Evolutionary conservation across 2,797 vertebrate genomes (phyloP).

Genomic region (Sebastes glaucus): DNA sequence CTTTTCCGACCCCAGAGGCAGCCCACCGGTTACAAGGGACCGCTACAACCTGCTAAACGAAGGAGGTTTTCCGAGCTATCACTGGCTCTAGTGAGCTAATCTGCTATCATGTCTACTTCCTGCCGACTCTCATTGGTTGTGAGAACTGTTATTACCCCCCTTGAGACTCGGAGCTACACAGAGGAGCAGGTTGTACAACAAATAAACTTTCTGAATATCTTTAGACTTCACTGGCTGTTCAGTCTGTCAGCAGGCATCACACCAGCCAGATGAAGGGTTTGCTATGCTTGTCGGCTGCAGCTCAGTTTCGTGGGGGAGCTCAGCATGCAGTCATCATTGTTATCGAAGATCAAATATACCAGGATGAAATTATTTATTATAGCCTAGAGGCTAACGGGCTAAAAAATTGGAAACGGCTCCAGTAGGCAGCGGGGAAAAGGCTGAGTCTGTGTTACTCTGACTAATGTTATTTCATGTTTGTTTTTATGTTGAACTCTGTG

Average conservation of each 20-base stretch:
- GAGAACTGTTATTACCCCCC: neutral
- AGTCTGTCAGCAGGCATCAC: neutral
- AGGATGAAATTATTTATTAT: constrained; percentile 18
- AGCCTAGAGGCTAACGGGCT: neutral
- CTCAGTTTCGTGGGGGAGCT: neutral
- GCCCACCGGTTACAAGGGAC: too few relatives aligned
- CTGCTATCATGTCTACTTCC: neutral
- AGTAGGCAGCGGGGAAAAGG: neutral
- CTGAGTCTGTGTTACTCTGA: neutral
- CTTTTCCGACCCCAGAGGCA: too few relatives aligned
- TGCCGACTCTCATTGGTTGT: neutral
- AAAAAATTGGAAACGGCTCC: neutral
- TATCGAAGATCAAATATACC: neutral
- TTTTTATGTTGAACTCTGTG: neutral
- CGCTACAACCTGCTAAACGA: neutral
- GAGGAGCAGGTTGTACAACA: neutral
- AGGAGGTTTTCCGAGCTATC: neutral
- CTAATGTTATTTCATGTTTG: neutral
- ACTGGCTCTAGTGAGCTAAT: too few relatives aligned
- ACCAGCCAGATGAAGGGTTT: neutral
- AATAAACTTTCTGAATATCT: constrained; percentile 2
- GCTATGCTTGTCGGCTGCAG: neutral
- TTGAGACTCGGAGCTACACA: neutral
- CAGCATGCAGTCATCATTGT: neutral
- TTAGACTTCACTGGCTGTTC: neutral